A percentile compares a stretch with the other conserved stretches of the same genome.
These are phyloP conservation scores for Alcedo atthis DNA, from an alignment of 2,797 vertebrate species.

Conservation along the genomic window DNA sequence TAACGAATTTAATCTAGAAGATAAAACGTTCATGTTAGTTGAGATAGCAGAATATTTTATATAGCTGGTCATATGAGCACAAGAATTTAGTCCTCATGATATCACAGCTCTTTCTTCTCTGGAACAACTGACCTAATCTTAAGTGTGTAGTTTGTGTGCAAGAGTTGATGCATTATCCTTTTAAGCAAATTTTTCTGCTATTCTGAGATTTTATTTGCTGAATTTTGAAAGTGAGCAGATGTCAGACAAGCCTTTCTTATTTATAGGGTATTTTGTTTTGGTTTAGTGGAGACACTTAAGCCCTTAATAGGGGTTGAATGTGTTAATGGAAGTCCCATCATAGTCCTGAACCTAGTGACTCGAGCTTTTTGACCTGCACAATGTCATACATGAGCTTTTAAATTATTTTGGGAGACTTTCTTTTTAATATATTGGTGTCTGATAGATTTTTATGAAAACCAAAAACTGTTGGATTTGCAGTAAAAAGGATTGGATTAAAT, in stretches of 20 bases:
- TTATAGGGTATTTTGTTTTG: background rate
- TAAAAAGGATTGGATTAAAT: background rate
- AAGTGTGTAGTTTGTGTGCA: constrained; percentile 45
- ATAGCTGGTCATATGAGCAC: background rate
- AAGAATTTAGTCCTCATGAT: constrained; percentile 23
- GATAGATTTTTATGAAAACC: background rate
- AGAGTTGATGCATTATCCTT: constrained; percentile 11
- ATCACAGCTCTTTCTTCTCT: constrained; percentile 53
- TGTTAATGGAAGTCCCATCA: background rate
- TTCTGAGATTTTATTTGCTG: constrained; percentile 12
- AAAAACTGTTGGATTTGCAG: background rate
- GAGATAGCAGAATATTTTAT: constrained; percentile 40
- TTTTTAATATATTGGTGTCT: background rate
- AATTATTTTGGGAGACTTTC: background rate
- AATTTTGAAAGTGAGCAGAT: constrained; percentile 9
- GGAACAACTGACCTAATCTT: constrained; percentile 23
- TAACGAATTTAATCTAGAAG: constrained; percentile 32
- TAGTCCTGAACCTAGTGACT: background rate
- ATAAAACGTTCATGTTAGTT: constrained; percentile 22
- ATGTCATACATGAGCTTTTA: background rate
- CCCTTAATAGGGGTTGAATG: background rate
- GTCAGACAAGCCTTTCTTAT: background rate
- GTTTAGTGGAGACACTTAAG: background rate
- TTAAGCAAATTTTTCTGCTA: background rate
- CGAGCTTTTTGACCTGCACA: background rate